Conservation (phyloP, 2,113 vertebrate species). For the Mellivora capensis region DNA sequence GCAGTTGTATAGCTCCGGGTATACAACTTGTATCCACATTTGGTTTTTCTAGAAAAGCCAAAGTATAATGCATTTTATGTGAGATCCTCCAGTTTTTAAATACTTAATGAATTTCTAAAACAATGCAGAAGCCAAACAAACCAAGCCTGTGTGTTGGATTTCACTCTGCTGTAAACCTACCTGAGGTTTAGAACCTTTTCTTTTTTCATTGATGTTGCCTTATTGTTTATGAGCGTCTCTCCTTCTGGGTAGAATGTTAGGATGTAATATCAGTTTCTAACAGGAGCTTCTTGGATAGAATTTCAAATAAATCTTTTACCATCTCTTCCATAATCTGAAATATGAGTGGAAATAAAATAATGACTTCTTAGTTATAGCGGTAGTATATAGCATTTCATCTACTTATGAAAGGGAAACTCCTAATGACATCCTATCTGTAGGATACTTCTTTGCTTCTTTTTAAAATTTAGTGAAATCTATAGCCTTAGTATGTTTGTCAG, state of each 20-base stretch:
- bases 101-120: not conserved
- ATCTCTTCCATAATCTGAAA: conserved; percentile 21
- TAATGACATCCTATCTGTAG: not conserved
- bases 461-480: not conserved
- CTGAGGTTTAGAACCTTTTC: not conserved
- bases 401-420: not conserved
- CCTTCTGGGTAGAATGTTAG: not conserved
- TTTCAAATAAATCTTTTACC: not conserved
- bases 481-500: not conserved
- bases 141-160: not conserved
- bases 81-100: not conserved
- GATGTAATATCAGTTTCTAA: conserved; percentile 7
- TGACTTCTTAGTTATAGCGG: not conserved
- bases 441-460: not conserved
- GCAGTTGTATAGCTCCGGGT: not conserved
- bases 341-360: not conserved
- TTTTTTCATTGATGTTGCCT: not conserved
- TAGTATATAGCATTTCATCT: not conserved
- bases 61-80: not conserved
- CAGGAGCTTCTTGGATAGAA: not conserved
- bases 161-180: not conserved
- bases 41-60: not conserved
- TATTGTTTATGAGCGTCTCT: not conserved
- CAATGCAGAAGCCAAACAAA: not conserved
- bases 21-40: not conserved